These are phyloP conservation scores for Enteromius afrohamiltoni DNA, from an alignment of 2,797 vertebrate genomes.

Conservation along the genomic window DNA sequence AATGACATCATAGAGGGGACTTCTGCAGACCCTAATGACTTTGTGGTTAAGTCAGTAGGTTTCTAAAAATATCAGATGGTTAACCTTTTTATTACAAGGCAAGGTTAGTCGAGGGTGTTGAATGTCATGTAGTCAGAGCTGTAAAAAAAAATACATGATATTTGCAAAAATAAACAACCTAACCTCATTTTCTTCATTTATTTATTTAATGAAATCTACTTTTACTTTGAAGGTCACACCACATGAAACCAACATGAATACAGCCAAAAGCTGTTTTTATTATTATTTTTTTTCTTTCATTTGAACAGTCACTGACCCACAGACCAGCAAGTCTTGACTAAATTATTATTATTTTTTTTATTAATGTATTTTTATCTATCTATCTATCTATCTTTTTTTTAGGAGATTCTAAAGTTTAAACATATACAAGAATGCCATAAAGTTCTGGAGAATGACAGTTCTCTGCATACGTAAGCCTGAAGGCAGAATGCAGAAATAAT, in stretches of 20 bases:
- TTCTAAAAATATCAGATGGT: too few relatives aligned
- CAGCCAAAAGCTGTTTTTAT: not conserved
- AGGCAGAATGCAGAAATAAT: not conserved
- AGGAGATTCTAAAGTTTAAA: not conserved
- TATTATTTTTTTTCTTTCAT: not conserved
- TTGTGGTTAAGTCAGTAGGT: too few relatives aligned
- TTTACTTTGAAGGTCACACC: not conserved
- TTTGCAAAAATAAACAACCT: not conserved
- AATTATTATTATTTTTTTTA: not conserved
- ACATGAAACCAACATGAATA: not conserved
- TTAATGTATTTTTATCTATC: too few relatives aligned
- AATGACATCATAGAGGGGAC: too few relatives aligned
- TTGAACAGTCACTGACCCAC: not conserved
- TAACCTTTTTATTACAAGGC: not conserved
- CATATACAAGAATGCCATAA: constrained; percentile 9
- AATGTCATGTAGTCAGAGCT: not conserved
- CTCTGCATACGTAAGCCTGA: not conserved
- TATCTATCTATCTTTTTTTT: too few relatives aligned
- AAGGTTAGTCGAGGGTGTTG: not conserved
- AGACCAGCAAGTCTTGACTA: not conserved
- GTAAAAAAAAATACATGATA: not conserved
- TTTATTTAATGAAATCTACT: not conserved
- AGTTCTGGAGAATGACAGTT: not conserved
- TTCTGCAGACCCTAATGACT: too few relatives aligned
- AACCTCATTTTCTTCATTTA: too few relatives aligned